A percentile compares a stretch with the other conserved stretches of the same genome.
Evolutionary conservation across 2,113 vertebrate species (phyloP).

Genomic region (Eonycteris spelaea): DNA sequence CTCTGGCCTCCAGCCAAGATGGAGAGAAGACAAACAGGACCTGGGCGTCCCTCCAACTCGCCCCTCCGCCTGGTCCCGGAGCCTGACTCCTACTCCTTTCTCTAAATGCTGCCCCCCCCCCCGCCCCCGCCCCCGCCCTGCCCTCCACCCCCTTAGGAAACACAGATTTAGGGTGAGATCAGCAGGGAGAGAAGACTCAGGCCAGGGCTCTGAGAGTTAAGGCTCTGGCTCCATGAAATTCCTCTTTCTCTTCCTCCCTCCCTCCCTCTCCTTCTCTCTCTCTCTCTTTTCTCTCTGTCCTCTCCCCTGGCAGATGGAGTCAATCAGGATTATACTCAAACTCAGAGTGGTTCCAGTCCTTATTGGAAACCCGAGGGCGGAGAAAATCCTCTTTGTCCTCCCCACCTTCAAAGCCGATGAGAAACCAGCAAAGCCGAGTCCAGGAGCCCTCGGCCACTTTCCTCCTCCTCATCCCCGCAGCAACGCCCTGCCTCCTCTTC

Average conservation of each 20-base stretch:
- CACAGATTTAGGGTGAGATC: not conserved
- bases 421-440: conserved; percentile 65
- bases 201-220: not conserved
- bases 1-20: conserved; percentile 34
- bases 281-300: not conserved
- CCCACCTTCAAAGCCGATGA: conserved; percentile 69
- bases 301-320: conserved; percentile 70
- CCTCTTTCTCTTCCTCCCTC: not conserved
- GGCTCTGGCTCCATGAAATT: not conserved
- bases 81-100: not conserved
- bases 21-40: not conserved
- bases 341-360: conserved; percentile 58
- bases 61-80: not conserved
- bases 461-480: not conserved
- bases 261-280: not conserved
- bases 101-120: not conserved
- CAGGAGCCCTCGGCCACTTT: conserved; percentile 25
- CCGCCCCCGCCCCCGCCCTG: no score
- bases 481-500: not conserved
- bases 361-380: conserved; percentile 64
- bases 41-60: not conserved
- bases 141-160: not conserved
- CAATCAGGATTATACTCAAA: conserved; percentile 78
- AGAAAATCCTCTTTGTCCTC: conserved; percentile 68
- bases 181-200: not conserved